Percentiles rank a stretch among this genome's conserved stretches.
phyloP scores from a whole-genome alignment of 2,113 vertebrate species.

The Amphiprion ocellaris region DNA sequence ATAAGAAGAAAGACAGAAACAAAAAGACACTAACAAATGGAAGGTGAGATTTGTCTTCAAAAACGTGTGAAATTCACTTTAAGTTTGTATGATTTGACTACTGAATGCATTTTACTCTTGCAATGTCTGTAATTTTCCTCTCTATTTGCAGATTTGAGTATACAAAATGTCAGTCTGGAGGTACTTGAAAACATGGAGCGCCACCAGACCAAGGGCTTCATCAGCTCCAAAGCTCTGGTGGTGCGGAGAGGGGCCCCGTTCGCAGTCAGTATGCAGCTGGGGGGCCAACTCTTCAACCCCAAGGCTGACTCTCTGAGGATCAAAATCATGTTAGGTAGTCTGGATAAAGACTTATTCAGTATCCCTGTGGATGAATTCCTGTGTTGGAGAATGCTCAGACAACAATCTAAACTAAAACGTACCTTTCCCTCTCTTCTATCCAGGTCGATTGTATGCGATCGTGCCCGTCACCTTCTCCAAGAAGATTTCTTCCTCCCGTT shows the following conservation, averaged over 20 bases:
- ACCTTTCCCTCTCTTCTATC: not conserved
- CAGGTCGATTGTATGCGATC: constrained; percentile 63
- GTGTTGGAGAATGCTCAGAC: not conserved
- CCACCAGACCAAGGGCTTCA: constrained; percentile 77
- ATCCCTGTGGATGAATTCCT: not conserved
- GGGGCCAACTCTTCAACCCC: constrained; percentile 64
- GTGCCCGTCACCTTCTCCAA: constrained; percentile 65
- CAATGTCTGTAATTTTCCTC: not conserved
- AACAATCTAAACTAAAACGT: not conserved
- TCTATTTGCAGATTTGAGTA: constrained; percentile 53
- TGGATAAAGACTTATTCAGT: not conserved
- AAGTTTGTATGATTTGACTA: not conserved
- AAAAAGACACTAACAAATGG: constrained; percentile 64
- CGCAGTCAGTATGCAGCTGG: constrained; percentile 64
- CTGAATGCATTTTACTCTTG: not conserved
- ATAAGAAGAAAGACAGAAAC: not conserved
- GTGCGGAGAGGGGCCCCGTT: constrained; percentile 81
- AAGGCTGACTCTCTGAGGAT: constrained; percentile 65
- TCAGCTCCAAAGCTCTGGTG: constrained; percentile 67
- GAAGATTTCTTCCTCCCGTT: constrained; percentile 16
- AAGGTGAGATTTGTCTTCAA: constrained; percentile 66
- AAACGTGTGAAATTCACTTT: not conserved
- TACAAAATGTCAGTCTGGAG: constrained; percentile 69
- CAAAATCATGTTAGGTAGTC: constrained; percentile 73
- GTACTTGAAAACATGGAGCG: constrained; percentile 61